These are phyloP conservation scores for Agapornis canus DNA, from an alignment of 2,797 vertebrate species.

Conservation along the genomic window DNA sequence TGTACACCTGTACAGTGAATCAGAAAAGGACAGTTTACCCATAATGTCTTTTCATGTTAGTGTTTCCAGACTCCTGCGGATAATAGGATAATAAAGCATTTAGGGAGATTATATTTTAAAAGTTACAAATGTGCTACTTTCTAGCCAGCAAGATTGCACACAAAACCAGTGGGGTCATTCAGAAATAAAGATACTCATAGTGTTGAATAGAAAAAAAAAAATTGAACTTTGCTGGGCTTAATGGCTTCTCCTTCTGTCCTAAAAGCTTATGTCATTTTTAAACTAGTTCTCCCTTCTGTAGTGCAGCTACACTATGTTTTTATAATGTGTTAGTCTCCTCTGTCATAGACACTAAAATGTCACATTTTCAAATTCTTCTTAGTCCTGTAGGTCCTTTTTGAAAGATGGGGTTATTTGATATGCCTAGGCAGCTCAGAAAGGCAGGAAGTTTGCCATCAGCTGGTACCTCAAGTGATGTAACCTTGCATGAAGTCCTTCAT, in stretches of 20 bases:
- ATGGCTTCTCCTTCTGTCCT: neutral
- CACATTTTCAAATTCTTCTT: neutral
- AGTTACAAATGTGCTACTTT: neutral
- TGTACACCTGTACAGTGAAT: neutral
- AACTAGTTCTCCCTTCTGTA: neutral
- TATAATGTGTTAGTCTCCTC: neutral
- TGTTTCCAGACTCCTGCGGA: neutral
- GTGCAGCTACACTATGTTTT: neutral
- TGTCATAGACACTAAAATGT: neutral
- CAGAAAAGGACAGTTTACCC: neutral
- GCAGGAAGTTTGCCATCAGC: neutral
- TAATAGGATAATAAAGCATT: conserved; percentile 29
- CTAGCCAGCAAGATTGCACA: neutral
- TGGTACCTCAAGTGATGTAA: neutral
- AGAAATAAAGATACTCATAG: neutral
- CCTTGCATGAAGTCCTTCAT: neutral
- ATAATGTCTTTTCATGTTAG: neutral
- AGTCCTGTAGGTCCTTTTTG: neutral
- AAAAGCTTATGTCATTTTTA: neutral
- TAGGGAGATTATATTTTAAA: neutral
- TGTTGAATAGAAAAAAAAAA: neutral
- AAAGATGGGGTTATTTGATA: neutral
- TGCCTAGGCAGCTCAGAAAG: neutral
- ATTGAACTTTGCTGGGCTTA: neutral
- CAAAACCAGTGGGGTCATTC: neutral